Evolutionary conservation across 2,888 invertebrate species (phyloP), one percentile per base, ranked within the genome.

Genomic region (Lasioglossum morio): DNA sequence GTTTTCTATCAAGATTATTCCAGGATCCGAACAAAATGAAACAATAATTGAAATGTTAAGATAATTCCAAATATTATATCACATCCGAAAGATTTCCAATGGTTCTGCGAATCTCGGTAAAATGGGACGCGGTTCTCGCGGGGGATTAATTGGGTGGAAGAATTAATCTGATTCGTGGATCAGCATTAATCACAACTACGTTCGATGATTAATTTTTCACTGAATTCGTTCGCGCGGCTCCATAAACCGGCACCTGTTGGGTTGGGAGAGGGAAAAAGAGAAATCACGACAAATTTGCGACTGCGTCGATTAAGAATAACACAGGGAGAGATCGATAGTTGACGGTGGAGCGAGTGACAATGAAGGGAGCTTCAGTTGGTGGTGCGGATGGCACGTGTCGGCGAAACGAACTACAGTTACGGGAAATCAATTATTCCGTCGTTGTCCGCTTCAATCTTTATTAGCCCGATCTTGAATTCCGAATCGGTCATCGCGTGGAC

Each of bases 381-480:
- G 40, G n/a, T 14, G 48, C 53, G 8, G 34, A 7, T 0, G 8
- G 37, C 77, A 85, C 85, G 85, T 81, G 84, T 77, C 79, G 77
- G 37, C 53, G 19, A 3, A 63, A 19, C 63, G 2, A 19, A 30
- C 30, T 30, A 19, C 19, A 37, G 75, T 74, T 84, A 30, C 77
- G 30, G 69, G 16, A 74, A n/a, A 79, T 76, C 81, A 81, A 23
- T 76, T 81, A 85, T 81, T 85, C 79, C 86, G 19, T 10, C 53
- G 70, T 57, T 77, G 79, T 77, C 60, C 63, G 34, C 48, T 77
- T 86, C 81, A 86, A 86, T 84, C 82, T 83, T 84, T 84, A 78
- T 81, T 72, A 53, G 63, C 72, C 37, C 82, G 60, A 85, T 83
- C 82, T 87, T 81, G 83, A 89, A 86, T 90, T 86, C 86, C 81